Evolutionary conservation across 2,797 vertebrate species (phyloP), one percentile per base, ranked within the genome.

Genomic region (Pipistrellus kuhlii): DNA sequence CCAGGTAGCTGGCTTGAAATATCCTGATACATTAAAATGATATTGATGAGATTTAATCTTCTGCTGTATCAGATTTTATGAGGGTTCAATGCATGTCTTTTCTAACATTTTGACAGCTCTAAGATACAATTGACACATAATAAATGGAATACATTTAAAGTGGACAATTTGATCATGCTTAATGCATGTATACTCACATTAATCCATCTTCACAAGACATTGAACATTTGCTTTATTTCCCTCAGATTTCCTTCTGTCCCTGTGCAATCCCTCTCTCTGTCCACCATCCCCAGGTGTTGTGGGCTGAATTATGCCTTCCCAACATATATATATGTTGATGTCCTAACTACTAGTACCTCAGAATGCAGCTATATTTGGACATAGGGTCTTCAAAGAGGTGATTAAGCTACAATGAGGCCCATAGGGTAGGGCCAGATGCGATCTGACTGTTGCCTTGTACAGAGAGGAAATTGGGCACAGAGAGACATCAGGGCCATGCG

Each of bases 81-180:
- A 91, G 20, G 30, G 1, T 12, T 88, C 88, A 93, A 21, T 84
- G 25, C 15, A 32, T 41, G 84, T n/a, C 6, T 85, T 8, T 84
- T 75, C 12, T 71, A 86, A 89, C 8, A 41, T 72, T 90, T 92
- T 81, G 62, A 81, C 32, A 76, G 64, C 1, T 69, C 91, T 80
- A 64, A 80, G 17, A 55, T 72, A 44, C 21, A 76, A 81, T 25
- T 18, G 23, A 75, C 30, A 85, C 5, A 80, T 66, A 88, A 86
- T 64, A 73, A 93, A 48, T 25, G 55, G 30, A 1, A 85, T 76
- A 17, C 13, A 73, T 83, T 82, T 75, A 69, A 81, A 62, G 14
- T 21, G 8, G 48, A 51, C 12, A 55, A 30, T 88, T 15, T 48
- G 27, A 85, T 94, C 12, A 66, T 25, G 81, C 93, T 51, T 81